Evolutionary conservation across 2,888 invertebrate genomes (phyloP).

Genomic region (Drosophila merina): DNA sequence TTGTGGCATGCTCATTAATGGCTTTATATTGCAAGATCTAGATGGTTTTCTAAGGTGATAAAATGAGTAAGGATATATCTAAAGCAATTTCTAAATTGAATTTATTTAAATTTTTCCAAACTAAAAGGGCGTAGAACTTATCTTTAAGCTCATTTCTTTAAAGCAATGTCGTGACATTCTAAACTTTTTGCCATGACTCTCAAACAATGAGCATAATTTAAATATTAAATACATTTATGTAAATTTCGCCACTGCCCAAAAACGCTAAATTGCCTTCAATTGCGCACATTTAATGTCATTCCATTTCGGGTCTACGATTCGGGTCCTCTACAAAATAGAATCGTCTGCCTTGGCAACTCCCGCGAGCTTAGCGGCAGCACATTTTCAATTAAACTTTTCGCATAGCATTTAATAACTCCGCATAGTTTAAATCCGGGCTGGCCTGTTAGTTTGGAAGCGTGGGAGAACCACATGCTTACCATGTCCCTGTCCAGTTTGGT

Average conservation of each 20-base stretch:
- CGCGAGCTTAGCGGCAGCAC: slow-evolving; percentile 21
- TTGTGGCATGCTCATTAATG: slow-evolving; percentile 2
- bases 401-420: slow-evolving; percentile 70
- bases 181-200: slow-evolving; percentile 57
- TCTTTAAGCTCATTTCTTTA: background rate
- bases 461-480: slow-evolving; percentile 37
- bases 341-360: slow-evolving; percentile 13
- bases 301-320: slow-evolving; percentile 23
- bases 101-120: too few species aligned
- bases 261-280: slow-evolving; percentile 74
- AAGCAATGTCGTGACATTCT: background rate
- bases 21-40: background rate
- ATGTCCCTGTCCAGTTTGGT: slow-evolving; percentile 16
- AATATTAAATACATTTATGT: slow-evolving; percentile 78
- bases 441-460: slow-evolving; percentile 31
- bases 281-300: slow-evolving; percentile 62
- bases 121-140: too few species aligned
- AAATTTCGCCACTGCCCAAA: slow-evolving; percentile 53
- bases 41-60: background rate
- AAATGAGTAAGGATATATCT: background rate
- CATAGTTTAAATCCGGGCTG: slow-evolving; percentile 65
- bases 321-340: slow-evolving; percentile 18
- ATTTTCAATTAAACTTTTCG: slow-evolving; percentile 74
- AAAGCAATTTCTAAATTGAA: background rate
- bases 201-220: slow-evolving; percentile 66